Percentiles rank a stretch among this genome's conserved stretches.
Conservation (phyloP, 2,113 vertebrate species). For the Orthonyx spaldingii region DNA sequence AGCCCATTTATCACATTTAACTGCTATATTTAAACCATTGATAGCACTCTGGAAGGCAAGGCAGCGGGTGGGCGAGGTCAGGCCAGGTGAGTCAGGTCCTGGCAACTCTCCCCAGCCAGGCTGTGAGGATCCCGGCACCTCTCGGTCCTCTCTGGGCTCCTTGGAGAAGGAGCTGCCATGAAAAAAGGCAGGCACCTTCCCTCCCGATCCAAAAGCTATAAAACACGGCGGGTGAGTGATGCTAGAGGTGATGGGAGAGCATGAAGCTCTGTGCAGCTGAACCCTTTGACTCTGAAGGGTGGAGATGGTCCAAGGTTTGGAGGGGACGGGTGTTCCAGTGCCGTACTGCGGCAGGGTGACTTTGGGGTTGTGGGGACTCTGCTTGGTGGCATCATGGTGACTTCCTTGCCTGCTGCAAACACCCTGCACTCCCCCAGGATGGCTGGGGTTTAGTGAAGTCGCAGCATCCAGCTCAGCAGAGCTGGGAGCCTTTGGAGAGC, state of each 20-base stretch:
- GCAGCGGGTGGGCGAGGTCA: neutral
- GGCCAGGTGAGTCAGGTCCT: neutral
- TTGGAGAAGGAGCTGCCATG: fast-evolving
- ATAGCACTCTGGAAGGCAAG: neutral
- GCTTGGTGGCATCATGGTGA: neutral
- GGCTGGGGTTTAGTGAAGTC: neutral
- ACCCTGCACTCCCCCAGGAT: fast-evolving
- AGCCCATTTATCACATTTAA: neutral
- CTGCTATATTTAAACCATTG: neutral
- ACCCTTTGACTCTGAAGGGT: neutral
- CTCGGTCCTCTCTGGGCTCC: neutral
- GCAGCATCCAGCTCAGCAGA: neutral
- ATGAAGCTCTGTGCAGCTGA: neutral
- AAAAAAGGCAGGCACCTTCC: neutral
- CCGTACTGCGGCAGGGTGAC: fast-evolving
- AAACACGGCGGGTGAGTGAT: fast-evolving
- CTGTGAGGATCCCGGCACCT: neutral
- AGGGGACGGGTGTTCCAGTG: neutral
- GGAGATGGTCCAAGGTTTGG: neutral
- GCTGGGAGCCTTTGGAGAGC: neutral
- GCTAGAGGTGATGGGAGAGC: neutral
- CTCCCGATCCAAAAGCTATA: neutral
- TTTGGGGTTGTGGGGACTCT: fast-evolving
- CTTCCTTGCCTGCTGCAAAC: no score
- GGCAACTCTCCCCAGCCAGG: neutral